A percentile compares a stretch with the other conserved stretches of the same genome.
Conservation (phyloP, 2,888 invertebrate genomes). For the Paralinhomoeus sp. region DNA sequence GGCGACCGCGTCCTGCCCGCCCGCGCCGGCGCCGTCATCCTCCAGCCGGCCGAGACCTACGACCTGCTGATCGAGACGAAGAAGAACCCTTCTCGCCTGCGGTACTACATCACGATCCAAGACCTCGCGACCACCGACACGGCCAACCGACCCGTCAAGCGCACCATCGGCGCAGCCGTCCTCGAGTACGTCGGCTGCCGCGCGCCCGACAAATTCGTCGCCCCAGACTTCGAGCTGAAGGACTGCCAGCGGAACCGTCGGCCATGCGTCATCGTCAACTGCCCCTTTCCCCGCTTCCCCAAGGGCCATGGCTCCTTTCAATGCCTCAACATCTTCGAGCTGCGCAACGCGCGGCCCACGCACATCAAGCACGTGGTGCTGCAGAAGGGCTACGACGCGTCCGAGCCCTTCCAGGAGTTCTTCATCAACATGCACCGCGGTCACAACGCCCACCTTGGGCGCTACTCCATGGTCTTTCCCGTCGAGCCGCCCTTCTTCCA, state of each 20-base stretch:
- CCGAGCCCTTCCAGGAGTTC: neutral
- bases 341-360: neutral
- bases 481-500: neutral
- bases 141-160: too few relatives aligned
- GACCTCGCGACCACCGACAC: too few relatives aligned
- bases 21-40: neutral
- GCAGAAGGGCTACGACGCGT: neutral
- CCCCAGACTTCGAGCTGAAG: too few relatives aligned
- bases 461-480: neutral
- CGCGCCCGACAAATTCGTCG: too few relatives aligned
- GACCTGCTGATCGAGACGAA: conserved; percentile 1
- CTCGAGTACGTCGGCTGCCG: too few relatives aligned
- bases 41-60: conserved; percentile 4
- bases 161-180: too few relatives aligned
- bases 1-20: neutral
- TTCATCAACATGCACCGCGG: conserved; percentile 3
- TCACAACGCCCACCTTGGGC: neutral
- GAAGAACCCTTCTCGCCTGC: neutral
- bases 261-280: conserved; percentile 1
- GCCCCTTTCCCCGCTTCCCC: neutral
- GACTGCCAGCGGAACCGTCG: too few relatives aligned
- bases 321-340: neutral
- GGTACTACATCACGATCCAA: neutral
- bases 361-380: neutral
- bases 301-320: neutral